Conservation (phyloP, 2,113 vertebrate species). For the Mungos mungo region DNA sequence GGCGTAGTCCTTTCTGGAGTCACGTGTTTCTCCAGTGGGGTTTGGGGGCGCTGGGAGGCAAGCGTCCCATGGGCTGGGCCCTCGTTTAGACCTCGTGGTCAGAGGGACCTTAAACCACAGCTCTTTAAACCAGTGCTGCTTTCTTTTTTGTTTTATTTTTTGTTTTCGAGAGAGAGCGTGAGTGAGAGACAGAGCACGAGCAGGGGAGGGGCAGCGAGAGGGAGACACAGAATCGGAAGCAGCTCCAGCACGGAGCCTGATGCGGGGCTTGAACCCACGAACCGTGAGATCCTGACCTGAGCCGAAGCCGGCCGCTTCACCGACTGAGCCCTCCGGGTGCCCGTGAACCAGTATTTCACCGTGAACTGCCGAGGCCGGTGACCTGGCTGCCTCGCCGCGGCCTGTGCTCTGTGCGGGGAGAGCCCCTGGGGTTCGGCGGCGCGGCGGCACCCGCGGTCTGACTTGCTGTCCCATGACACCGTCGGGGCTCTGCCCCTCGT, state of each 20-base stretch:
- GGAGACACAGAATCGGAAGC: too few species aligned
- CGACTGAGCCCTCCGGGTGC: too few species aligned
- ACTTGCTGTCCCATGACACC: too few species aligned
- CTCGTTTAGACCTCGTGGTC: background rate
- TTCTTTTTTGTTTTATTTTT: too few species aligned
- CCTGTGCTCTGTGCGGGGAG: accelerated
- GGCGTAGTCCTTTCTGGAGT: background rate
- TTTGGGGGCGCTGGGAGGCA: background rate
- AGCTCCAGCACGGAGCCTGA: too few species aligned
- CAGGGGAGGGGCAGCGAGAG: too few species aligned
- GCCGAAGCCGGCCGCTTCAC: too few species aligned
- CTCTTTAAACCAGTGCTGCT: background rate
- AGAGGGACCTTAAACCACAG: background rate
- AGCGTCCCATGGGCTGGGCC: background rate
- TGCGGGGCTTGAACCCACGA: too few species aligned
- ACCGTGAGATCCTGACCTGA: too few species aligned
- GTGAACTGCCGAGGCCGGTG: background rate
- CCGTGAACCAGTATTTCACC: background rate
- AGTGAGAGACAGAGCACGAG: too few species aligned
- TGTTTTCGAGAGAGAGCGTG: too few species aligned
- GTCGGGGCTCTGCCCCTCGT: background rate
- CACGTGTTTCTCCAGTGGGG: background rate
- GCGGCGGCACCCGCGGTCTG: too few species aligned
- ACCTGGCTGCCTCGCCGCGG: background rate
- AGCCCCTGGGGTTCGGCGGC: background rate